Evolutionary conservation across 2,113 vertebrate species (phyloP).

Genomic region (Penelope pileata): DNA sequence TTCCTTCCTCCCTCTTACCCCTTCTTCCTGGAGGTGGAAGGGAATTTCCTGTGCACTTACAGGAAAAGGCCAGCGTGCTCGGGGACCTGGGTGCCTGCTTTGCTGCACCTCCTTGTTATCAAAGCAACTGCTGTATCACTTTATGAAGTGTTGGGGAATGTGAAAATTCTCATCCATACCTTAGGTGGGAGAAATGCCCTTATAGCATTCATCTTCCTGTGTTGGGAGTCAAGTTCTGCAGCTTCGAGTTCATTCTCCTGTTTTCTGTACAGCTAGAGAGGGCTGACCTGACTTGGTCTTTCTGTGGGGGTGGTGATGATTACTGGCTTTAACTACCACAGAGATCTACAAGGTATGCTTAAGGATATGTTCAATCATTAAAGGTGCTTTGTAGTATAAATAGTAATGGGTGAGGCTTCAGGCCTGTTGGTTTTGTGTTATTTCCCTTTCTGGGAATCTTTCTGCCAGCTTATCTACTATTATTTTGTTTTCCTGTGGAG

Average conservation of each 20-base stretch:
- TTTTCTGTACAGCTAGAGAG: not conserved
- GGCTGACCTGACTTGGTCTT: not conserved
- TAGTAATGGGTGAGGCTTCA: not conserved
- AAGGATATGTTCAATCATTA: not conserved
- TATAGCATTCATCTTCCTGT: fast-evolving
- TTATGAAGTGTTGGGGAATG: fast-evolving
- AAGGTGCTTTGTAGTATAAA: not conserved
- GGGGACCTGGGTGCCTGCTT: fast-evolving
- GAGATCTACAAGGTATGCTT: not conserved
- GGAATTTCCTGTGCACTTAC: not conserved
- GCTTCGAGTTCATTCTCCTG: not conserved
- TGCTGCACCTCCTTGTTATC: not conserved
- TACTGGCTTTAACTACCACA: not conserved
- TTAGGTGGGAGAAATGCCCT: not conserved
- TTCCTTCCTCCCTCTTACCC: constrained; percentile 21
- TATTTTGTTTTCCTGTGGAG: constrained; percentile 7
- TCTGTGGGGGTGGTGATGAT: not conserved
- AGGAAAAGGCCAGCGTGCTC: not conserved
- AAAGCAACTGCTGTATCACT: not conserved
- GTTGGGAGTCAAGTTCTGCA: not conserved
- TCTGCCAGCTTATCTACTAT: constrained; percentile 15
- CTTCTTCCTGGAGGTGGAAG: not conserved
- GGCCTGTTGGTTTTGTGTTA: not conserved
- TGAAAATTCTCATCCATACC: fast-evolving
- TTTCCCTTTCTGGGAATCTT: not conserved